Base-by-base conservation (phyloP, 2,888 invertebrate species). In the Morpho achilles region DNA sequence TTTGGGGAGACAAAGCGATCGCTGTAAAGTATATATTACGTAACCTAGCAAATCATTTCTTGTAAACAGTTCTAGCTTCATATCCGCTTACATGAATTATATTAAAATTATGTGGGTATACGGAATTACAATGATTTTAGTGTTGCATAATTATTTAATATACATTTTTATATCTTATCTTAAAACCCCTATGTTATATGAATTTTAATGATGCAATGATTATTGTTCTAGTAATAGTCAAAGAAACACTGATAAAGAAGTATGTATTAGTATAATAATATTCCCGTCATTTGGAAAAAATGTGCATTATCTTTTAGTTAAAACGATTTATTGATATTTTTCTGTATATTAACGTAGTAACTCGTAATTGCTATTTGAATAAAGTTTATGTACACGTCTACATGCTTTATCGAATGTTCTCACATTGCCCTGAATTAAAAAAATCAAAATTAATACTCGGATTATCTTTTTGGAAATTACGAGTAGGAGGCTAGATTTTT, bases 131-230 rank as follows among this genome's bases (percentile, higher is more conserved):
- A 22, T 41, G 46, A 53, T 53, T 53, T n/a, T 40, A 46, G 46
- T 46, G n/a, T 53, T 53, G 46, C 46, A 41, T 47, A 53, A 53
- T n/a, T 53, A n/a, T 41, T 40, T 40, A 46, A 53, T 45, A 53
- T 40, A 47, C 22, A 53, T 46, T 53, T 53, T 53, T 47, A 40
- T 16, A 39, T 53, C 41, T 47, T 46, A 53, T 53, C 46, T 46
- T 41, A 9, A 16, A 22, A 8, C 53, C 53, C 53, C 39, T 16
- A 53, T 53, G 22, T 7, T 46, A 32, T 46, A 22, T 47, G 46
- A 46, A 47, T 40, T 53, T 47, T 22, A 46, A 52, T 52, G 42
- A 44, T 43, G 43, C 7, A 42, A 42, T 50, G 6, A 22, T 45
- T n/a, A 43, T 43, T 7, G n/a, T 23, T 8, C 1, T 1, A 42